Conservation (phyloP, 2,888 invertebrate species). For the Lingula anatina region DNA sequence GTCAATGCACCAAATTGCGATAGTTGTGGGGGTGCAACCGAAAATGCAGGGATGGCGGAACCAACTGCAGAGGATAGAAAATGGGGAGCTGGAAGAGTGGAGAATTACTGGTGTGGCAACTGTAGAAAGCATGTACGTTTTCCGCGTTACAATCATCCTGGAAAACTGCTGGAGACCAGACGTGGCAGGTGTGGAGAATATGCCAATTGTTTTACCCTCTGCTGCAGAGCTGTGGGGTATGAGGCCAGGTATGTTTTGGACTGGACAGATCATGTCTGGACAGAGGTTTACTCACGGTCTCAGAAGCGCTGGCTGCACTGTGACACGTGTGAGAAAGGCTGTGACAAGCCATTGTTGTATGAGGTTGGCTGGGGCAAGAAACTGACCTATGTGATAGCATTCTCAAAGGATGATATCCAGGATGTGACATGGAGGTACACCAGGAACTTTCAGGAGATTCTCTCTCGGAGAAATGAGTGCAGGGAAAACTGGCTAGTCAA, state of each 20-base stretch:
- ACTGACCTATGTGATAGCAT: conserved; percentile 80
- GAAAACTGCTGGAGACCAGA: conserved; percentile 69
- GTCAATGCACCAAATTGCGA: conserved; percentile 69
- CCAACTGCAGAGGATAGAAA: conserved; percentile 52
- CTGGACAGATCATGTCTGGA: conserved; percentile 94
- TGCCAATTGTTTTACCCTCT: conserved; percentile 82
- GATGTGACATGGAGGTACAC: conserved; percentile 91
- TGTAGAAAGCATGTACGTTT: conserved; percentile 59
- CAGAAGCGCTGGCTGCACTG: conserved; percentile 83
- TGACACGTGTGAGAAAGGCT: conserved; percentile 88
- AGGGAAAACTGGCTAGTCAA: conserved; percentile 49
- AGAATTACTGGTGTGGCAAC: conserved; percentile 50
- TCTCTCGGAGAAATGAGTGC: conserved; percentile 33
- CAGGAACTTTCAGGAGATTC: conserved; percentile 43
- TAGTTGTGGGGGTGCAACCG: conserved; percentile 60
- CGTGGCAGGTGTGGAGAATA: conserved; percentile 96
- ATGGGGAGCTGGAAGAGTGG: conserved; percentile 55
- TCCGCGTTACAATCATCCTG: conserved; percentile 79
- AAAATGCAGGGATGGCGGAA: conserved; percentile 55
- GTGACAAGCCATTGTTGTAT: conserved; percentile 84
- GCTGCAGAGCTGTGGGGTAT: conserved; percentile 54
- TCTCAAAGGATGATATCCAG: conserved; percentile 72
- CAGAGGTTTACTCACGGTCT: conserved; percentile 72
- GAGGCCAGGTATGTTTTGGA: conserved; percentile 61
- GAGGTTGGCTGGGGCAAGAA: conserved; percentile 69